A percentile compares a stretch with the other conserved stretches of the same genome.
Conservation (phyloP, 2,888 invertebrate genomes). For the Drosophila macrothrix region DNA sequence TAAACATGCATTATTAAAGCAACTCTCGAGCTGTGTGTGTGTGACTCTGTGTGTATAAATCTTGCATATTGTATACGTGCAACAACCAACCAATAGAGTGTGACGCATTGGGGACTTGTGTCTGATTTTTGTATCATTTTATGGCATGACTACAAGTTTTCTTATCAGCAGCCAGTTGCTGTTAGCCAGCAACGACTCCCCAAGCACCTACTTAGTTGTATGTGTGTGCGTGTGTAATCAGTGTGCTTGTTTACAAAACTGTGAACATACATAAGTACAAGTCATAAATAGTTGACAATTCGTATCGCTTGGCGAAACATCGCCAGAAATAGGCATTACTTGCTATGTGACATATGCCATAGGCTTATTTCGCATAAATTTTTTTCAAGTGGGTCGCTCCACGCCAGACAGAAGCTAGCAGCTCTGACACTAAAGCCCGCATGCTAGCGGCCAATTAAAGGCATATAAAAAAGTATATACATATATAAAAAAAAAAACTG, state of each 20-base stretch:
- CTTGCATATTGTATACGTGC: slow-evolving; percentile 23
- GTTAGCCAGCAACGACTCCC: slow-evolving; percentile 11
- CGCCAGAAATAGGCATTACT: slow-evolving; percentile 70
- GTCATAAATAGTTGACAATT: slow-evolving; percentile 46
- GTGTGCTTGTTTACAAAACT: slow-evolving; percentile 50
- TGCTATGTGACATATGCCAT: slow-evolving; percentile 39
- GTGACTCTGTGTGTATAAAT: background rate
- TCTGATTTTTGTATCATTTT: slow-evolving; percentile 1
- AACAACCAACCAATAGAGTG: background rate
- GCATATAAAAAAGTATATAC: slow-evolving; percentile 2
- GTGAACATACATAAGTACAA: slow-evolving; percentile 35
- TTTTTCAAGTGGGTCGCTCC: slow-evolving; percentile 8
- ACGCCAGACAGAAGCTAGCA: slow-evolving; percentile 35
- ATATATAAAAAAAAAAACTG: slow-evolving; percentile 22
- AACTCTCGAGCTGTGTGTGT: slow-evolving; percentile 5
- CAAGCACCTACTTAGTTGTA: slow-evolving; percentile 1
- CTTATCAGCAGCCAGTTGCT: slow-evolving; percentile 25
- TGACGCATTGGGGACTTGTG: slow-evolving; percentile 15
- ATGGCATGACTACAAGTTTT: slow-evolving; percentile 13
- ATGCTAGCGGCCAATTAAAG: slow-evolving; percentile 64
- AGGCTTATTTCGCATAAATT: slow-evolving; percentile 22
- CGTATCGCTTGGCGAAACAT: slow-evolving; percentile 40
- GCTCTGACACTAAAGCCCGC: slow-evolving; percentile 44
- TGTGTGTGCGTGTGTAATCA: slow-evolving; percentile 52
- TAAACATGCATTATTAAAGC: slow-evolving; percentile 35